These are phyloP conservation scores for Brachionichthys hirsutus DNA, from an alignment of 2,113 vertebrate species.

Conservation along the genomic window DNA sequence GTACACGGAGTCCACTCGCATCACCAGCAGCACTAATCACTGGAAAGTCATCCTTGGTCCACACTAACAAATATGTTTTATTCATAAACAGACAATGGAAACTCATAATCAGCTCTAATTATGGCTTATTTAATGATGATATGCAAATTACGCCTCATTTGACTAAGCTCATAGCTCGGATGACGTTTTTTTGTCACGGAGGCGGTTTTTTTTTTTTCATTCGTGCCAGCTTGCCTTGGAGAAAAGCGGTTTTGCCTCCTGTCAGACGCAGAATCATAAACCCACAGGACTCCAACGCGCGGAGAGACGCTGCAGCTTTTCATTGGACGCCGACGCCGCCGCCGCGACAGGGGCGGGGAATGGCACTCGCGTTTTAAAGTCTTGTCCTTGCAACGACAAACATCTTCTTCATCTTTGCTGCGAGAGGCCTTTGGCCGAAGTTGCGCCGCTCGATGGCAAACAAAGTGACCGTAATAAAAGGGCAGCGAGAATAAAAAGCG, in stretches of 20 bases:
- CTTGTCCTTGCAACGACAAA: constrained; percentile 49
- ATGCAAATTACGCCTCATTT: too few species aligned
- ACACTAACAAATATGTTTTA: background rate
- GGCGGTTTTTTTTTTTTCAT: too few species aligned
- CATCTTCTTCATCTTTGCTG: constrained; percentile 53
- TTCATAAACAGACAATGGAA: background rate
- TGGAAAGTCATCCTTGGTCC: background rate
- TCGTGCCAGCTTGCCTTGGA: too few species aligned
- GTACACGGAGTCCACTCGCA: constrained; percentile 17
- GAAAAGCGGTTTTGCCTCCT: background rate
- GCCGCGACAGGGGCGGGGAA: constrained; percentile 42
- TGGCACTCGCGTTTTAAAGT: constrained; percentile 58
- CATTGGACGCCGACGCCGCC: constrained; percentile 49
- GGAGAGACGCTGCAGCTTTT: constrained; percentile 49
- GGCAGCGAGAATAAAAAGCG: constrained; percentile 14
- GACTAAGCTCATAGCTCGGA: too few species aligned
- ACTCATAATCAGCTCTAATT: too few species aligned
- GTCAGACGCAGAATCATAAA: constrained; percentile 2
- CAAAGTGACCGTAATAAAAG: constrained; percentile 14
- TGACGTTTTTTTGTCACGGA: too few species aligned
- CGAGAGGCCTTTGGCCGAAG: constrained; percentile 64
- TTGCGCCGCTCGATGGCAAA: constrained; percentile 38
- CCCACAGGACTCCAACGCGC: background rate
- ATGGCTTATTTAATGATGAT: background rate
- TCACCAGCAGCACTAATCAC: background rate